Evolutionary conservation across 1,140 invertebrate species (phyloP), one percentile per base, ranked within the genome.

Genomic region (Scaptomyza hsui): DNA sequence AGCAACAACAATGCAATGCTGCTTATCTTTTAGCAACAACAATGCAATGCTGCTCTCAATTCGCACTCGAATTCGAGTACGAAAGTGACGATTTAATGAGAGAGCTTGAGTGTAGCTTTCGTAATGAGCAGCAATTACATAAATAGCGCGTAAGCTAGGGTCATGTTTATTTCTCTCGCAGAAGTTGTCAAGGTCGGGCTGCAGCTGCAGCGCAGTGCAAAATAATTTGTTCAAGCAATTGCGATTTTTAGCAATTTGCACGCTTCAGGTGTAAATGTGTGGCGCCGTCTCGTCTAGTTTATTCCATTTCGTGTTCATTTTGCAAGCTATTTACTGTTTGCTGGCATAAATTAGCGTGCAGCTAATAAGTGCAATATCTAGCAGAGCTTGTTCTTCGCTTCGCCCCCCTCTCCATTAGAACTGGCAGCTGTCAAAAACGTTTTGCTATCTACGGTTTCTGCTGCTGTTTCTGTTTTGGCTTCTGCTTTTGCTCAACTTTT

Each of bases 271-370:
- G 12, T 29, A 35, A n/a, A 62, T 32, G 39, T 57, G 51, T 76
- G 75, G 82, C 81, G 81, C 81, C 81, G 29, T 37, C 5, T 9
- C 44, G 77, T 80, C 81, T 86, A 51, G 2, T 37, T 52, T 9
- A 37, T 48, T 12, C 35, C 13, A 10, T 29, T 35, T 21, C 26
- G 16, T 7, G 13, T 39, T 13, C 18, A 32, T 10, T 24, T 13
- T 41, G 15, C n/a, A 10, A 15, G 16, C 42, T 45, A 6, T 42
- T 49, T 65, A 19, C 44, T 59, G 24, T 77, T 83, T 65, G 64
- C 60, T 59, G 42, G 61, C 61, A 75, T 79, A 75, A 80, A 81
- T 85, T 86, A 85, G 81, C 81, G 70, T 86, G 80, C 80, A 85
- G 72, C 60, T 85, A 85, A 83, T 85, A 83, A 72, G 55, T 55